Evolutionary conservation across 92 coral and sea anemone genomes (phyloP), one percentile per base, ranked within the genome.

Genomic region (Bergia puertoricense): DNA sequence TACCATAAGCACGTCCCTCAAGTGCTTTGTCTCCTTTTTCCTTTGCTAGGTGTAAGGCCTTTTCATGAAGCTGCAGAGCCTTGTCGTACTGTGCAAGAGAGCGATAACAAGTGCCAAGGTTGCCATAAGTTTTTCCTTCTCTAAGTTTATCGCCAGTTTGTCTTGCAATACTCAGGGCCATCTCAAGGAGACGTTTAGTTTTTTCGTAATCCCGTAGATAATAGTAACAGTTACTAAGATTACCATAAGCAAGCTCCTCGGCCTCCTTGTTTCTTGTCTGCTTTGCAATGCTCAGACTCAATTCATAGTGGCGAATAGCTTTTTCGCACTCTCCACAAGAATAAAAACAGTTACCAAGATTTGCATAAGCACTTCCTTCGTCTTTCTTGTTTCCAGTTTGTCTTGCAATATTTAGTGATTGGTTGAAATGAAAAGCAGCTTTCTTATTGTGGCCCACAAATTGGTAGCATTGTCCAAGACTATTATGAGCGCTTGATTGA

Each of bases 21-120:
- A 2, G 5, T 13, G 48, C 22, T 22, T 75, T 75, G 46, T 39
- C 39, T 23, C 39, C 76, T 18, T 18, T n/a, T 38, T 71, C 36
- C 38, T 22, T 71, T 20, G 76, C 76, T 2, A 71, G 3, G 39
- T 71, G 4, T 2, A 71, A 38, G 3, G 36, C 3, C 76, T 3
- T n/a, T 71, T 71, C 4, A 71, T 20, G 0, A n/a, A 2, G 39
- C 0, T 71, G 30, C n/a, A 22, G 11, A 22, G 76, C 76, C 41
- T 71, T 23, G 76, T 71, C 76, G 41, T 71, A 20, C 76, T n/a
- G 76, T 71, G 8, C 76, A 36, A 71, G 76, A 71, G 42, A 71
- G 9, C 2, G 40, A 71, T 71, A 71, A 71, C 30, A 30, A 30
- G 30, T 0, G 30, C 30, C 30, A 30, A 30, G 30, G 30, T 30